A percentile compares a stretch with the other conserved stretches of the same genome.
Conservation (phyloP, 2,113 vertebrate species). For the Mionectes macconnelli region DNA sequence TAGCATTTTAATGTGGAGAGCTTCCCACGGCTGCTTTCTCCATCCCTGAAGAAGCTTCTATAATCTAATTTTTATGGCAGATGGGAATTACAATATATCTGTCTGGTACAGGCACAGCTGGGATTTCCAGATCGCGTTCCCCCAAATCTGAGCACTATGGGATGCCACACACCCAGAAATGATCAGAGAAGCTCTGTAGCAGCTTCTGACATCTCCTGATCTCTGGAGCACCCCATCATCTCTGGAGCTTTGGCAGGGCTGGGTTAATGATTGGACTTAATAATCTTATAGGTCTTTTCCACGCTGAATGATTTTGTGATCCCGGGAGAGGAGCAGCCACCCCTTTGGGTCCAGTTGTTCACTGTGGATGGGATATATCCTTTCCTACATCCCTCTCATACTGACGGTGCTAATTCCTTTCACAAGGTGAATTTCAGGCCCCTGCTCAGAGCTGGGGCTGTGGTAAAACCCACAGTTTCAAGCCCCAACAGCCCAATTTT, state of each 20-base stretch:
- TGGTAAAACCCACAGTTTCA: rapidly evolving
- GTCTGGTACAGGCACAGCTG: not conserved
- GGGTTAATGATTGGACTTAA: too few relatives aligned
- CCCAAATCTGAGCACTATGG: not conserved
- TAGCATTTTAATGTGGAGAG: not conserved
- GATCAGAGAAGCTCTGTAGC: not conserved
- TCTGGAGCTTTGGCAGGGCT: too few relatives aligned
- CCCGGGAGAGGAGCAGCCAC: too few relatives aligned
- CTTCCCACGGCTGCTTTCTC: not conserved
- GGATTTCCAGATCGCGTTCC: not conserved
- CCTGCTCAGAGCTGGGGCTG: too few relatives aligned
- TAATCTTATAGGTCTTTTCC: too few relatives aligned
- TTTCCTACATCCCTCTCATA: too few relatives aligned
- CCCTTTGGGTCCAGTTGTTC: too few relatives aligned
- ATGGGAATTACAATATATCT: not conserved
- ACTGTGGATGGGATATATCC: too few relatives aligned
- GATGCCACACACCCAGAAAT: not conserved
- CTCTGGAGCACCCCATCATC: not conserved
- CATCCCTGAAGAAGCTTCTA: not conserved
- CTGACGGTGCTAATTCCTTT: too few relatives aligned
- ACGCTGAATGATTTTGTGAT: too few relatives aligned
- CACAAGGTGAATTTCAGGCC: too few relatives aligned
- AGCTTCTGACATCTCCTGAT: not conserved
- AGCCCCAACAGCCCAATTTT: not conserved
- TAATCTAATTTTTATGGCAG: not conserved